Percentiles rank a stretch among this genome's conserved stretches.
Conservation (phyloP, 2,113 vertebrate species). For the Anoplopoma fimbria region DNA sequence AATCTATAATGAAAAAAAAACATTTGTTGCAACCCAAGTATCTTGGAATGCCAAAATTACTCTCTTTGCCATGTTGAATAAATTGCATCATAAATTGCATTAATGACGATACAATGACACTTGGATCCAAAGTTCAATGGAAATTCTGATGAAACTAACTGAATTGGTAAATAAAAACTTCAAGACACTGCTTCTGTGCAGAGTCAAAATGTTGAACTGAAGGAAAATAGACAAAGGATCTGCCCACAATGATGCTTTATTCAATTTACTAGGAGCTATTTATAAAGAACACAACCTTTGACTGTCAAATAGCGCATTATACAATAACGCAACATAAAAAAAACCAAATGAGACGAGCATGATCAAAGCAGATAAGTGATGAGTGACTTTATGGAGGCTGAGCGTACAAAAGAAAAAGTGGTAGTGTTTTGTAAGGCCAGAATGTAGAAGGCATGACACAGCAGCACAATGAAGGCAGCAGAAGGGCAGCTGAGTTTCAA, state of each 20-base stretch:
- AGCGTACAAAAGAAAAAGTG: not conserved
- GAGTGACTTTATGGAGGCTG: conserved; percentile 4
- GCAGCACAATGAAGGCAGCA: not conserved
- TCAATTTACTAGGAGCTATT: conserved; percentile 4
- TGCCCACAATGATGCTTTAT: not conserved
- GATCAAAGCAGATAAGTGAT: conserved; percentile 30
- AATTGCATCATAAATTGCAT: too few relatives aligned
- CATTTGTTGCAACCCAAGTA: too few relatives aligned
- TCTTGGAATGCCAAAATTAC: too few relatives aligned
- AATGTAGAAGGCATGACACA: not conserved
- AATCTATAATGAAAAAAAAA: too few relatives aligned
- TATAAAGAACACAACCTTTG: conserved; percentile 7
- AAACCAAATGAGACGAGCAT: not conserved
- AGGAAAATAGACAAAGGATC: not conserved
- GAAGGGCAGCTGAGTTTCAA: not conserved
- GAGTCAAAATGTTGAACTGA: not conserved
- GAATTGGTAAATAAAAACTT: not conserved
- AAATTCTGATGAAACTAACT: conserved; percentile 13
- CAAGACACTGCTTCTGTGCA: not conserved
- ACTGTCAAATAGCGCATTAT: conserved; percentile 8
- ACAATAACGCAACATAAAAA: conserved; percentile 22
- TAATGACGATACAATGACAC: too few relatives aligned
- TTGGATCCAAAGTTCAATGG: not conserved
- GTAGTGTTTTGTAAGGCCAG: conserved; percentile 26
- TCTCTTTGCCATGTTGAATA: too few relatives aligned